Conservation (phyloP, 2,113 vertebrate genomes). For the Felis catus region DNA sequence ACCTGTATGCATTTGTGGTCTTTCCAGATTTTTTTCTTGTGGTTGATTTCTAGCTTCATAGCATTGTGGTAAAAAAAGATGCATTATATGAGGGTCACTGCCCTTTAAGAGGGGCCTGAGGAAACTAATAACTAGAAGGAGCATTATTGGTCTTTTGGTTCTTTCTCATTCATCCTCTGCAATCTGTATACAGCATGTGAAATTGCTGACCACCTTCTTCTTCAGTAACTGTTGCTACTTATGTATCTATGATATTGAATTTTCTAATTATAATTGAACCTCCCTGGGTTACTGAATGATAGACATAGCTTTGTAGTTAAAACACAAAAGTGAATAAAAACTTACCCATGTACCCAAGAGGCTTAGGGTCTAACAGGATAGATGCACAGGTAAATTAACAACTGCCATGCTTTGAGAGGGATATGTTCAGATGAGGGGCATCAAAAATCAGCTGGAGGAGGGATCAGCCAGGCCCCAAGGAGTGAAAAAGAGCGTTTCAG, state of each 20-base stretch:
- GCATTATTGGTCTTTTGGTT: not conserved
- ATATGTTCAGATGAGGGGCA: not conserved
- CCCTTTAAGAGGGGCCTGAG: not conserved
- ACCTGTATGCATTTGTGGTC: not conserved
- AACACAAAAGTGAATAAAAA: slow-evolving; percentile 27
- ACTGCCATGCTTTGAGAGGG: not conserved
- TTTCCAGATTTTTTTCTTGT: not conserved
- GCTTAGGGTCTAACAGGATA: not conserved
- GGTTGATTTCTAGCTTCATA: not conserved
- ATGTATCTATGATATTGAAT: not conserved
- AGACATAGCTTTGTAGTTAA: not conserved
- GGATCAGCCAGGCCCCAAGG: not conserved
- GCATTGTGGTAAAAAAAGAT: not conserved
- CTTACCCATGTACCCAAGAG: not conserved
- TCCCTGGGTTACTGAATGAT: not conserved
- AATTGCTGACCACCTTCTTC: not conserved
- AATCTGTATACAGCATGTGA: not conserved
- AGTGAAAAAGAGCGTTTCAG: not conserved
- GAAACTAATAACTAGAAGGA: not conserved
- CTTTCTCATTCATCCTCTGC: not conserved
- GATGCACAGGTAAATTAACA: not conserved
- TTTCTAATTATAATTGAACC: not conserved
- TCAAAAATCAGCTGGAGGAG: not conserved
- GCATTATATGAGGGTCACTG: not conserved
- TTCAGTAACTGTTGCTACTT: not conserved